phyloP scores from a whole-genome alignment of 1,140 invertebrate species.

The Apis florea region DNA sequence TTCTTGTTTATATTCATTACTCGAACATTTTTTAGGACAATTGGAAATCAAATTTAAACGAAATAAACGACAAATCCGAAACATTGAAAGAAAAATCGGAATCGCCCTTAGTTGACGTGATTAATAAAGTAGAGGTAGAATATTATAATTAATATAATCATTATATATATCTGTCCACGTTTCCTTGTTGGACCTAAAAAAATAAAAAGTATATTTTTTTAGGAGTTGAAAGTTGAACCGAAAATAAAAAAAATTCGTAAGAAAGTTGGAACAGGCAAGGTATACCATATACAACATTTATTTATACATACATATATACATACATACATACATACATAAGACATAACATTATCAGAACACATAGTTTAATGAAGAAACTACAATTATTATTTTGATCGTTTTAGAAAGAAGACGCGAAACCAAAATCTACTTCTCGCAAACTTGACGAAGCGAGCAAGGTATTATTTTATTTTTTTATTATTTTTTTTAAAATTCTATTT shows the following conservation, averaged over 20 bases:
- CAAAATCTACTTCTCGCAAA: conserved; percentile 43
- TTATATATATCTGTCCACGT: too few relatives aligned
- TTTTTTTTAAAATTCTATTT: background rate
- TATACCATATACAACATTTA: conserved; percentile 6
- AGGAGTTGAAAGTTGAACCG: conserved; percentile 35
- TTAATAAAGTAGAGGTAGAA: conserved; percentile 27
- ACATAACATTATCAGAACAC: background rate
- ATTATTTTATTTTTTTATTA: conserved; percentile 15
- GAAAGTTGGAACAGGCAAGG: conserved; percentile 32
- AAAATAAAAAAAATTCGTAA: conserved; percentile 40
- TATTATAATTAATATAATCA: background rate
- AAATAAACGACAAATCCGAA: background rate
- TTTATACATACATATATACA: background rate
- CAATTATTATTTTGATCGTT: conserved; percentile 34
- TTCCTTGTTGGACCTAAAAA: background rate
- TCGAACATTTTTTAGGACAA: conserved; percentile 20
- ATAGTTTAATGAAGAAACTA: background rate
- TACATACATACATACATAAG: background rate
- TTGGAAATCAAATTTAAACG: conserved; percentile 2
- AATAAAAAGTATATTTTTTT: conserved; percentile 9
- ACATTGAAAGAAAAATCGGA: background rate
- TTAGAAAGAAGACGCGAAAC: conserved; percentile 47
- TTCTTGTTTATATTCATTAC: background rate
- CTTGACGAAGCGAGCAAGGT: conserved; percentile 54
- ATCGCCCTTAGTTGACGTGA: background rate